Percentiles rank a stretch among this genome's conserved stretches.
Evolutionary conservation across 2,113 vertebrate species (phyloP).

Genomic region (Raja brachyura): DNA sequence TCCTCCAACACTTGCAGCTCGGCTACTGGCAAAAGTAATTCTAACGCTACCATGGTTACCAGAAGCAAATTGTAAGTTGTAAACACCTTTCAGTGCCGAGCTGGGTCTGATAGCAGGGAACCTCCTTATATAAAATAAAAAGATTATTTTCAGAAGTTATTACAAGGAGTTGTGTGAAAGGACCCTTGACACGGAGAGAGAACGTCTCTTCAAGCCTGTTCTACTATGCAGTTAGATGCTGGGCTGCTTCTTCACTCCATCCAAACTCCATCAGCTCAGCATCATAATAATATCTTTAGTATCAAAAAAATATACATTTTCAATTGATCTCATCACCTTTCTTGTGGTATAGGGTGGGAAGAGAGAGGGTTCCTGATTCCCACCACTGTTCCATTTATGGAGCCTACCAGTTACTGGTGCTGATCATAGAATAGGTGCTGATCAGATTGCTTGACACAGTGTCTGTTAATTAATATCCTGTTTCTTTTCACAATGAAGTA

Average conservation of each 20-base stretch:
- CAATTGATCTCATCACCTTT: background rate
- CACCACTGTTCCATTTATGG: background rate
- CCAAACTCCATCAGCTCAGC: no score
- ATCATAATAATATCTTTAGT: no score
- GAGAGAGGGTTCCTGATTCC: background rate
- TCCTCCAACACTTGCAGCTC: background rate
- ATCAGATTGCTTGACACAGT: background rate
- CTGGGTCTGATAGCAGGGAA: background rate
- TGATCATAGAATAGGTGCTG: background rate
- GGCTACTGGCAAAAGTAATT: background rate
- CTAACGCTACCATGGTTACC: constrained; percentile 22
- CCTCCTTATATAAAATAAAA: background rate
- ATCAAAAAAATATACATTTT: background rate
- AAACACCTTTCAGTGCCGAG: background rate
- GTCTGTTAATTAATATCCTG: background rate
- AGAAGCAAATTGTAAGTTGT: background rate
- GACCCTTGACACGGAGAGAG: background rate
- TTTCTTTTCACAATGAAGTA: background rate
- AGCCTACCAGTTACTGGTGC: background rate
- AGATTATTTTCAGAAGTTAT: background rate
- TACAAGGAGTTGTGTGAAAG: background rate
- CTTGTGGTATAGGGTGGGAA: background rate
- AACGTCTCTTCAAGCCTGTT: no score
- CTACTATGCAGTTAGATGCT: no score
- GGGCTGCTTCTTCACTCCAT: no score